phyloP scores from a whole-genome alignment of 2,888 invertebrate species.

The Calameuta filiformis region DNA sequence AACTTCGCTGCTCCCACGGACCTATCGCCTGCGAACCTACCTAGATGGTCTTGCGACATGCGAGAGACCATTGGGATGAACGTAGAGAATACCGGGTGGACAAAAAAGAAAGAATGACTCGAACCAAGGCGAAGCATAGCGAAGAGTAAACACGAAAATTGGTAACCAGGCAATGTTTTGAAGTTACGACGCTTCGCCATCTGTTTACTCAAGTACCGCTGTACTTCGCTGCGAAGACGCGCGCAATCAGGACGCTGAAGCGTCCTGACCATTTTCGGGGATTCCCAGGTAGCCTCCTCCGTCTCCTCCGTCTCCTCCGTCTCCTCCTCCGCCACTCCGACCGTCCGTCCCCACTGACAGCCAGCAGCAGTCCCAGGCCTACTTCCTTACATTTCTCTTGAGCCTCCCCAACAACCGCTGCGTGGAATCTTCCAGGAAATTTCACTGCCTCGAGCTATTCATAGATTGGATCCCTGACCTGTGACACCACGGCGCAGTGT shows the following conservation, averaged over 20 bases:
- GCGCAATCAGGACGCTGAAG: not conserved
- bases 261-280: not conserved
- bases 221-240: not conserved
- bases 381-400: not conserved
- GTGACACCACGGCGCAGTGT: not conserved
- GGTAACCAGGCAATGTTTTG: not conserved
- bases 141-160: not conserved
- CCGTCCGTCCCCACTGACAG: not conserved
- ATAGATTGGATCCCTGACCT: conserved; percentile 5
- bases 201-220: not conserved
- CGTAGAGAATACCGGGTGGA: not conserved
- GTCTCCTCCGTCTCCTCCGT: too few relatives aligned
- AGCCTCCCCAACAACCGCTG: not conserved
- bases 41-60: not conserved
- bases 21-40: not conserved
- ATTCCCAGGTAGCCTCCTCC: not conserved
- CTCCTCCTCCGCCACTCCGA: not conserved
- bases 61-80: not conserved
- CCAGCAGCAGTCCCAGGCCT: not conserved
- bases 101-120: not conserved
- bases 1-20: not conserved
- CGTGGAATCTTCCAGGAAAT: not conserved
- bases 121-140: not conserved
- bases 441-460: conserved; percentile 5
- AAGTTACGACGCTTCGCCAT: not conserved